Percentiles rank a stretch among this genome's conserved stretches.
phyloP scores from a whole-genome alignment of 2,888 invertebrate species.

The Petrophora chlorosata region DNA sequence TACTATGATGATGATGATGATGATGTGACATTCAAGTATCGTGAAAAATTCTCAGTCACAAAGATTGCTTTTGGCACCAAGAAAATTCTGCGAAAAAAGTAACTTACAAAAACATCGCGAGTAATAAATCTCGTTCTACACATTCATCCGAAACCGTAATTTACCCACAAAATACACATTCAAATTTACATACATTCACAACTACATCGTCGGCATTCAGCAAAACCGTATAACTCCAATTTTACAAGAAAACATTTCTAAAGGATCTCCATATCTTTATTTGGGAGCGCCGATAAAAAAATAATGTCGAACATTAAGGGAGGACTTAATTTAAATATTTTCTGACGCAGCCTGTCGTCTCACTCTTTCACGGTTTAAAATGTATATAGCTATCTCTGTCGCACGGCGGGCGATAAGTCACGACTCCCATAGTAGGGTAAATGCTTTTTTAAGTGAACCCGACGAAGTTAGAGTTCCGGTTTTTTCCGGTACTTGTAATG shows the following conservation, averaged over 20 bases:
- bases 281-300: conserved; percentile 77
- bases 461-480: conserved; percentile 46
- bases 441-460: conserved; percentile 78
- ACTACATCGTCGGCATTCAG: background rate
- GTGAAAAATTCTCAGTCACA: no score
- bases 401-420: conserved; percentile 65
- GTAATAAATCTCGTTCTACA: background rate
- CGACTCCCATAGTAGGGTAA: conserved; percentile 59
- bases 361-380: conserved; percentile 31
- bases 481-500: conserved; percentile 42
- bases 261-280: conserved; percentile 71
- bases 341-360: conserved; percentile 53
- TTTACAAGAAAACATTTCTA: conserved; percentile 49
- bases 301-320: conserved; percentile 79
- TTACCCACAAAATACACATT: no score
- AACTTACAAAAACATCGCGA: no score
- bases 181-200: conserved; percentile 7
- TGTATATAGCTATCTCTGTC: conserved; percentile 47
- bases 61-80: no score
- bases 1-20: no score
- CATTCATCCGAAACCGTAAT: background rate
- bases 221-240: conserved; percentile 13
- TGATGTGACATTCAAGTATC: no score
- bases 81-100: no score
- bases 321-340: conserved; percentile 81